Base-by-base conservation (phyloP, 2,113 vertebrate genomes). In the Clarias magur region DNA sequence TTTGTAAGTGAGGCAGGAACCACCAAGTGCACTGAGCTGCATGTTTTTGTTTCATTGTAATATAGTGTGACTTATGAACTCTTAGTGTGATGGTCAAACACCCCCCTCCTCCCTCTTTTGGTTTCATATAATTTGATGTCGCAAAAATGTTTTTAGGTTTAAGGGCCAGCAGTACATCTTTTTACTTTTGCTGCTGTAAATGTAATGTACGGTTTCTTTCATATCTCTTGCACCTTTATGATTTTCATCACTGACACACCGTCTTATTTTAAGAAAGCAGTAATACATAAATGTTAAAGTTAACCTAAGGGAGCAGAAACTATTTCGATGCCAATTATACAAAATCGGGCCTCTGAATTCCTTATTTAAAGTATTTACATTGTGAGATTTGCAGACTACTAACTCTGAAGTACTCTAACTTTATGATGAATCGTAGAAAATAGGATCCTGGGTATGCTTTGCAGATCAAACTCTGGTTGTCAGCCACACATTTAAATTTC, bases 401-500 rank as follows among this genome's bases (percentile, higher is more conserved):
- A 27, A 63, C 15, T 56, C 56, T 56, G 75, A 17, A 79, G 75
- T 15, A 78, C 25, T 78, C 19, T 53, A 79, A 27, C 60, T 67
- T 54, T 80, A 11, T 78, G 17, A 34, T 79, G 10, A 79, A 13
- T 23, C 30, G 75, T 75, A 67, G 60, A 13, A 80, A 79, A 80
- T 56, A 34, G 30, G 13, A 72, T 72, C 9, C 34, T 62, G 30
- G 23, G 54, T 1, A 16, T 4, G 70, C 21, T 59, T 86, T 54
- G 42, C 48, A 57, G 48, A 80, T 80, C 23, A 70, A 56, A 42
- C 21, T 27, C 27, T 12, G 67, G n/a, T 60, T 80, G 60, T 79
- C 75, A 67, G 15, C 62, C 27, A 82, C 57, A 23, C 67, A 68
- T 88, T 76, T 57, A 25, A 67, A 75, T 85, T 85, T 48, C 30